Evolutionary conservation across 2,113 vertebrate species (phyloP).

Genomic region (Rhynchomys soricoides): DNA sequence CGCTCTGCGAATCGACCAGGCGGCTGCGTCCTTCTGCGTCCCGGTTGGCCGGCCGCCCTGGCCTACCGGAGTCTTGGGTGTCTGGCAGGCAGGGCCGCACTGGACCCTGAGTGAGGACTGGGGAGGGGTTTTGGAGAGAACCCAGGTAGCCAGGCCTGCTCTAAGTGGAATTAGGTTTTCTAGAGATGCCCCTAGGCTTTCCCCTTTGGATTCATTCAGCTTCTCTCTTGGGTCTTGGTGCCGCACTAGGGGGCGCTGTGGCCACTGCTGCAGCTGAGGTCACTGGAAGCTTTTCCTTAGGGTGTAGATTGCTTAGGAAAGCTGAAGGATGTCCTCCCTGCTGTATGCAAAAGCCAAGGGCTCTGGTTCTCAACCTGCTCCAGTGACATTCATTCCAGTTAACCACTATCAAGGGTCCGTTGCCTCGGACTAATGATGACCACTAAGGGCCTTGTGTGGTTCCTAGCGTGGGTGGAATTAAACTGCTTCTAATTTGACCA

Average conservation of each 20-base stretch:
- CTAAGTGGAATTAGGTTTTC: background rate
- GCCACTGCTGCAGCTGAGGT: background rate
- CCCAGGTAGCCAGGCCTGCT: background rate
- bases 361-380: background rate
- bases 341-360: background rate
- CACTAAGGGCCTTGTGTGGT: background rate
- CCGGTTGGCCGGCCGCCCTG: background rate
- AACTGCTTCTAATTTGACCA: background rate
- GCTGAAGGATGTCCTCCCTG: constrained; percentile 29
- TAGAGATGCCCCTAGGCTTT: background rate
- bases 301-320: background rate
- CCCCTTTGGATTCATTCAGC: background rate
- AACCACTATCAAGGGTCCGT: background rate
- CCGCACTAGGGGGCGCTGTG: constrained; percentile 44
- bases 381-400: background rate
- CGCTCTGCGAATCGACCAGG: background rate
- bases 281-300: constrained; percentile 15
- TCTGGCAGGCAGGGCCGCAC: background rate
- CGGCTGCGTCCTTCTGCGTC: constrained; percentile 47
- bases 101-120: background rate
- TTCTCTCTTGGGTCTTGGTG: background rate
- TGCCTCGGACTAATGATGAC: background rate
- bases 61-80: background rate
- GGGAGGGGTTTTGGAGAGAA: background rate
- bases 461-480: background rate